A percentile compares a stretch with the other conserved stretches of the same genome.
phyloP scores from a whole-genome alignment of 2,888 invertebrate genomes.

The Drosophila borborema region DNA sequence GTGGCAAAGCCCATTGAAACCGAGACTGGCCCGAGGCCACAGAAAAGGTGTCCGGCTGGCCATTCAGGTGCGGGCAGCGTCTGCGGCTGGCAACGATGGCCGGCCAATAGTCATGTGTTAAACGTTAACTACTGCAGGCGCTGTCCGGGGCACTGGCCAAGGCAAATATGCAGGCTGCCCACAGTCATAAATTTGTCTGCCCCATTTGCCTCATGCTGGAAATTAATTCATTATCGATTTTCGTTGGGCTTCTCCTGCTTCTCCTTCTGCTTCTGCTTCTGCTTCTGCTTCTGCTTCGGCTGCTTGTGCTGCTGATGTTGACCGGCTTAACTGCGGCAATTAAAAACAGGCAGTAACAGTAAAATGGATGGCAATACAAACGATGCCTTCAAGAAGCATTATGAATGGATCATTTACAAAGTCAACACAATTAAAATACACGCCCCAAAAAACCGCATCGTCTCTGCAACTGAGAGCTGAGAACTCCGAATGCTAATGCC shows the following conservation, averaged over 20 bases:
- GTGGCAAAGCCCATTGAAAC: slow-evolving; percentile 31
- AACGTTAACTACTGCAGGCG: slow-evolving; percentile 40
- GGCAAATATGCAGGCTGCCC: slow-evolving; percentile 34
- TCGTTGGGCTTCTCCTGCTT: slow-evolving; percentile 26
- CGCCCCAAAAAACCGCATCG: slow-evolving; percentile 42
- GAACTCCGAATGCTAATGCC: slow-evolving; percentile 22
- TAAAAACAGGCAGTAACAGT: slow-evolving; percentile 42
- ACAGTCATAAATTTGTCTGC: slow-evolving; percentile 72
- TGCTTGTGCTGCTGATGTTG: slow-evolving; percentile 16
- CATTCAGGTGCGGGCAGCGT: slow-evolving; percentile 10
- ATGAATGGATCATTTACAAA: slow-evolving; percentile 75
- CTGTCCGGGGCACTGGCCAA: slow-evolving; percentile 9
- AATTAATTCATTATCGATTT: slow-evolving; percentile 78
- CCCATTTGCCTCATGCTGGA: slow-evolving; percentile 65
- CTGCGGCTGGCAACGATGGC: slow-evolving; percentile 10
- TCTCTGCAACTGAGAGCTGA: slow-evolving; percentile 17
- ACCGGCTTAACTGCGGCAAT: slow-evolving; percentile 45
- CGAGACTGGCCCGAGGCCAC: slow-evolving; percentile 27
- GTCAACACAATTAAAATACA: slow-evolving; percentile 76
- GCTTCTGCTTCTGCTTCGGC: neutral
- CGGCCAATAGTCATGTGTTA: slow-evolving; percentile 39
- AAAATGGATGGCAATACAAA: slow-evolving; percentile 19
- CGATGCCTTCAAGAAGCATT: slow-evolving; percentile 69
- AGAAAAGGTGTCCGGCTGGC: neutral
- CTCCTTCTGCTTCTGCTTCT: neutral